phyloP scores from a whole-genome alignment of 2,797 vertebrate species.

The Acanthurus tractus region DNA sequence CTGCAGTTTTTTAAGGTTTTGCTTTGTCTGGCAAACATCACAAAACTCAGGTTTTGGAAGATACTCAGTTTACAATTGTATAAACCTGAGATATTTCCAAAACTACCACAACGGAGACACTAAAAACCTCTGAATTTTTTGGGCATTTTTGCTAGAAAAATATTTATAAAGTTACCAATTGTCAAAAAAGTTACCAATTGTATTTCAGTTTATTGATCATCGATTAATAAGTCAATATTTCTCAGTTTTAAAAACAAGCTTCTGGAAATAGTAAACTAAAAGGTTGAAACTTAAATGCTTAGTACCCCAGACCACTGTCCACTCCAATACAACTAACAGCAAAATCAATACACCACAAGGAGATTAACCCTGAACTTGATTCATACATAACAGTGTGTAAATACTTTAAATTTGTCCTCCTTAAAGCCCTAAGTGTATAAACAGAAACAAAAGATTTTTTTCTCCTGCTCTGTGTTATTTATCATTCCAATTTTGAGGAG shows the following conservation, averaged over 20 bases:
- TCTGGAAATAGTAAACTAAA: not conserved
- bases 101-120: too few relatives aligned
- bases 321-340: constrained; percentile 8
- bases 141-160: too few relatives aligned
- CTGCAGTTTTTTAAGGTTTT: too few relatives aligned
- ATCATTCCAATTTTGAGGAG: constrained; percentile 41
- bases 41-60: too few relatives aligned
- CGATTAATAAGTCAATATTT: too few relatives aligned
- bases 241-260: not conserved
- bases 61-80: too few relatives aligned
- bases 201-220: too few relatives aligned
- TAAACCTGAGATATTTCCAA: too few relatives aligned
- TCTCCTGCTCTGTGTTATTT: constrained; percentile 36
- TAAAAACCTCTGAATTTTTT: too few relatives aligned
- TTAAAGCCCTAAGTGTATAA: constrained; percentile 11
- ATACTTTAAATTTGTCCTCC: constrained; percentile 8
- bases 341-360: constrained; percentile 24
- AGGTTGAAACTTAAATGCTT: not conserved
- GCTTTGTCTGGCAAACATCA: too few relatives aligned
- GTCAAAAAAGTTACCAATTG: too few relatives aligned
- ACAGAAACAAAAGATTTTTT: constrained; percentile 15
- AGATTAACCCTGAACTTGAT: constrained; percentile 8
- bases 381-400: not conserved
- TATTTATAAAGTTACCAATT: too few relatives aligned
- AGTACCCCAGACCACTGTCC: not conserved